These are phyloP conservation scores for Hypselothyrea guttata DNA, from an alignment of 2,888 invertebrate genomes.

Conservation along the genomic window DNA sequence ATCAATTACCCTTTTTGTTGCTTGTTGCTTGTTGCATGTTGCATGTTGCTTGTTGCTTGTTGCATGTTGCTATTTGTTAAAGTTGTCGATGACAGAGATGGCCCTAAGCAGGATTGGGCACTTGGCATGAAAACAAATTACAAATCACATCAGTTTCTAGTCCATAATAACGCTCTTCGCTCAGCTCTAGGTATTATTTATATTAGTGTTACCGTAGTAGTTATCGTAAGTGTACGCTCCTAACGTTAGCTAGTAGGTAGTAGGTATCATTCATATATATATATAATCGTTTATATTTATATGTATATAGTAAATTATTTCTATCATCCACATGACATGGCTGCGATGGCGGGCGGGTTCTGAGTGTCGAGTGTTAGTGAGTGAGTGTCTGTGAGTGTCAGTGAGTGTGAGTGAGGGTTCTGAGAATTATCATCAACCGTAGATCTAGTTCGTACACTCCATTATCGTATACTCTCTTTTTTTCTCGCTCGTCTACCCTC, in stretches of 20 bases:
- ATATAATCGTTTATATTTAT: not conserved
- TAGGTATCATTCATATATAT: constrained; percentile 17
- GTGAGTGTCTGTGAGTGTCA: constrained; percentile 1
- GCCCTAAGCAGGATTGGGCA: constrained; percentile 45
- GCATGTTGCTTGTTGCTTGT: constrained; percentile 23
- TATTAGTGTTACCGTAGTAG: constrained; percentile 9
- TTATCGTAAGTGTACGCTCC: constrained; percentile 18
- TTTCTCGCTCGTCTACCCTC: constrained; percentile 2
- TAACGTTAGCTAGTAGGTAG: constrained; percentile 2
- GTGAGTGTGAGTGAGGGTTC: constrained; percentile 14
- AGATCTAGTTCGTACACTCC: constrained; percentile 15
- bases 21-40: constrained; percentile 27
- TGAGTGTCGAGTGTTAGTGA: constrained; percentile 7
- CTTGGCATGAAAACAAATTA: constrained; percentile 72
- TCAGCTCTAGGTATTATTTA: constrained; percentile 52
- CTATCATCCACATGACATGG: constrained; percentile 47
- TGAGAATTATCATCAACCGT: constrained; percentile 3
- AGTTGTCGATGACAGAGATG: no score
- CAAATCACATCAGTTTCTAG: constrained; percentile 76
- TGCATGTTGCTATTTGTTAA: constrained; percentile 43
- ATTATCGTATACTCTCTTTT: constrained; percentile 20
- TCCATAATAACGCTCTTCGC: constrained; percentile 64
- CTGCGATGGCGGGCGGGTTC: constrained; percentile 65
- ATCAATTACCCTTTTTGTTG: constrained; percentile 34
- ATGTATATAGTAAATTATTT: constrained; percentile 28